Evolutionary conservation across 2,888 invertebrate genomes (phyloP), one percentile per base, ranked within the genome.

Genomic region (Lepidochrysops patricia): DNA sequence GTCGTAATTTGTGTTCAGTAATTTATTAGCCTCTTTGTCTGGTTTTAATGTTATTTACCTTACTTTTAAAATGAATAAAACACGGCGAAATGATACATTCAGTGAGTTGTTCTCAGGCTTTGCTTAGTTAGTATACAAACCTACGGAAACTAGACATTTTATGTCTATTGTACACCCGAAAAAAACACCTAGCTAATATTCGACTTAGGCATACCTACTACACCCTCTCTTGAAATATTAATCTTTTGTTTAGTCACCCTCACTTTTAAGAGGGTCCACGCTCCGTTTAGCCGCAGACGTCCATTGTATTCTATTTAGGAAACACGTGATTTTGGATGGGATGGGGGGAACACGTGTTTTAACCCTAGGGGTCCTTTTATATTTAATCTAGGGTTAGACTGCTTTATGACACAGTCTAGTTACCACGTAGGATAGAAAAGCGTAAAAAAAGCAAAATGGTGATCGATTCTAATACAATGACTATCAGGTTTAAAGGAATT

Each of bases 321-420:
- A 52, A 26, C 52, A n/a, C 52, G 52, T 52, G 52, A 43, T 43
- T 43, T 43, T 15, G 43, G 29, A 27, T 52, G 23, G 15, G 27
- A 27, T 52, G n/a, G 25, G 52, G 13, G 52, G n/a, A n/a, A 13
- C 52, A 52, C 52, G 52, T 52, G 52, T 13, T 50, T 13, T 26
- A n/a, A 52, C 13, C 7, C 19, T 2, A 7, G 13, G 25, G 52
- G 52, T 27, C 5, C 26, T 26, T 26, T 26, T 25, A n/a, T 52
- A 9, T 27, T 27, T 13, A 13, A 27, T 43, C 27, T n/a, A 27
- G 52, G 52, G 52, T 27, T 43, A 43, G 19, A 23, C 19, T 23
- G 12, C 43, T 43, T 19, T 43, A 43, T 43, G 19, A 43, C 3
- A 43, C 19, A 43, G 43, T 43, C 43, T 23, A 19, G 9, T 43